phyloP scores from a whole-genome alignment of 1,140 invertebrate species.

The Calosoma granatense region DNA sequence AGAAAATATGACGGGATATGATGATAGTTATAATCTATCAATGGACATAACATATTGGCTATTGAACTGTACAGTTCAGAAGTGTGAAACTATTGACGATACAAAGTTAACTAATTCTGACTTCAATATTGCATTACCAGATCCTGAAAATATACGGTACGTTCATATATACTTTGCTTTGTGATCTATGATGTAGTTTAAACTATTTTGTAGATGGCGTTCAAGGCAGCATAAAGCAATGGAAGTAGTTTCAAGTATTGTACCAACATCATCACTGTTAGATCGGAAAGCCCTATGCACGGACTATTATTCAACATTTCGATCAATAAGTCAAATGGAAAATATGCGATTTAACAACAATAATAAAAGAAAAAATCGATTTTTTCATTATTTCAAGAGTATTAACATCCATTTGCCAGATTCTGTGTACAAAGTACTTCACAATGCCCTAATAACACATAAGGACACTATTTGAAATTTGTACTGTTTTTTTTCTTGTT shows the following conservation, averaged over 20 bases:
- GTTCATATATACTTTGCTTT: too few relatives aligned
- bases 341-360: conserved; percentile 37
- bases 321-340: conserved; percentile 45
- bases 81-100: conserved; percentile 12
- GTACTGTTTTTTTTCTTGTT: not conserved
- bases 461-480: not conserved
- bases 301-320: conserved; percentile 46
- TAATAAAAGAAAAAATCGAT: conserved; percentile 44
- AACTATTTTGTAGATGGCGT: conserved; percentile 23
- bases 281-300: conserved; percentile 24
- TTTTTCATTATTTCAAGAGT: conserved; percentile 46
- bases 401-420: conserved; percentile 19
- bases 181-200: conserved; percentile 9
- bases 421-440: not conserved
- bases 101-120: conserved; percentile 10
- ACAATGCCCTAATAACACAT: not conserved
- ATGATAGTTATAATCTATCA: conserved; percentile 12
- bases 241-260: conserved; percentile 18
- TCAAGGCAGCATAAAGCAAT: conserved; percentile 21
- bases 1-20: conserved; percentile 16
- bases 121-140: conserved; percentile 20
- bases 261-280: conserved; percentile 17
- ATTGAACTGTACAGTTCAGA: conserved; percentile 17
- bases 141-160: conserved; percentile 21
- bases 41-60: conserved; percentile 23